Percentiles rank a stretch among this genome's conserved stretches.
These are phyloP conservation scores for Nycteola revayana DNA, from an alignment of 2,888 invertebrate species.

Conservation along the genomic window DNA sequence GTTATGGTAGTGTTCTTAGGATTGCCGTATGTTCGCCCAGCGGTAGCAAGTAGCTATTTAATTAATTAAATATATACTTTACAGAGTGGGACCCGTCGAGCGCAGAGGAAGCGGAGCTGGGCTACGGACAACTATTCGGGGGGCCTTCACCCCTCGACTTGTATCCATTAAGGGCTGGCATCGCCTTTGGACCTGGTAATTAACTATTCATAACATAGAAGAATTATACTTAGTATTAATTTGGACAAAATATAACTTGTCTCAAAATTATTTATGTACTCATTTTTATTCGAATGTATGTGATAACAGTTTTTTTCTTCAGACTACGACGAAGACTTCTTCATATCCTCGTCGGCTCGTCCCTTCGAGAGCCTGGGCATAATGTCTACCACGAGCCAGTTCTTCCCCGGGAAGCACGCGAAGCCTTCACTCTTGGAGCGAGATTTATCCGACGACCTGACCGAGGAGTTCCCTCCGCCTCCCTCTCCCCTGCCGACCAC, in stretches of 20 bases:
- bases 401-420: conserved; percentile 85
- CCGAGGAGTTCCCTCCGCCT: conserved; percentile 46
- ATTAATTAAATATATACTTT: no score
- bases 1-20: no score
- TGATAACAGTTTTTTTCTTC: no score
- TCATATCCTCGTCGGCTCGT: conserved; percentile 86
- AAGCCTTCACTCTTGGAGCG: conserved; percentile 51
- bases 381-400: conserved; percentile 83
- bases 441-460: conserved; percentile 43
- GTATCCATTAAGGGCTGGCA: conserved; percentile 59
- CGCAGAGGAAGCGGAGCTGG: conserved; percentile 68
- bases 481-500: conserved; percentile 45
- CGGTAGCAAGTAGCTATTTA: no score
- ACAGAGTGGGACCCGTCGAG: conserved; percentile 69
- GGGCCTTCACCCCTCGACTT: conserved; percentile 55
- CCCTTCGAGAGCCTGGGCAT: conserved; percentile 85
- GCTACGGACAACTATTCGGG: conserved; percentile 71
- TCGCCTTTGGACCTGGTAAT: conserved; percentile 59
- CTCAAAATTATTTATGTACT: no score
- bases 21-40: no score
- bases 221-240: no score
- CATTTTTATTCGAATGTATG: no score
- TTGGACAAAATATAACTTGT: no score
- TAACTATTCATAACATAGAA: no score
- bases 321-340: conserved; percentile 86